Base-by-base conservation (phyloP, 2,113 vertebrate genomes). In the Callipepla californica region DNA sequence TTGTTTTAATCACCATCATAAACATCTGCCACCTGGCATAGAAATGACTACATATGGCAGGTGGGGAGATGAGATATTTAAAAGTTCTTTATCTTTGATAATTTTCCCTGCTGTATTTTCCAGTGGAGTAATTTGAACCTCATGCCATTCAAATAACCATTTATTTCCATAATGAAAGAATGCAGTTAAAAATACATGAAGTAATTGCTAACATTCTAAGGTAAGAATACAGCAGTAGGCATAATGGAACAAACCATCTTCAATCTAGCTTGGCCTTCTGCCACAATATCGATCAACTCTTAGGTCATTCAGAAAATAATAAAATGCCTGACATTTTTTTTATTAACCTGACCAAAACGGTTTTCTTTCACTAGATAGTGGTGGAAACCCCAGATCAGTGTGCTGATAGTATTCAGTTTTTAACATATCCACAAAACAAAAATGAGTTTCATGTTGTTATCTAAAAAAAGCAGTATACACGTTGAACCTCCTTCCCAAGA, bases 1-100 rank as follows among this genome's bases (percentile, higher is more conserved):
- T 97, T 97, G 79, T 96, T 97, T 96, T 97, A 97, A 97, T 95
- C 94, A 97, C 84, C 88, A 76, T 93, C 94, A 85, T 95, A 97
- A 98, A 97, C 97, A 98, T 97, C 97, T 98, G 97, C 97, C 97
- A 98, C 97, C 97, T 98, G 97, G 97, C 97, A 95, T 73, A 91
- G 95, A 96, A 97, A 97, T 95, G 93, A 90, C 95, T 95, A 98
- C 97, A 95, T 95, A 96, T 94, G 96, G 95, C 94, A 93, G 96
- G 97, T 97, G 95, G 94, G 94, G 94, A 96, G 94, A 96, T 93
- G 94, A 97, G 93, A 97, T 98, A 96, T 97, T 97, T 97, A 95
- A 97, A 98, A 97, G 90, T 98, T 97, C 95, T 97, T 97, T 97
- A 97, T 97, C 96, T 98, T 97, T 96, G 86, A 94, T 97, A 95